phyloP scores from a whole-genome alignment of 2,888 invertebrate species.

The Chymomyza procnemis region DNA sequence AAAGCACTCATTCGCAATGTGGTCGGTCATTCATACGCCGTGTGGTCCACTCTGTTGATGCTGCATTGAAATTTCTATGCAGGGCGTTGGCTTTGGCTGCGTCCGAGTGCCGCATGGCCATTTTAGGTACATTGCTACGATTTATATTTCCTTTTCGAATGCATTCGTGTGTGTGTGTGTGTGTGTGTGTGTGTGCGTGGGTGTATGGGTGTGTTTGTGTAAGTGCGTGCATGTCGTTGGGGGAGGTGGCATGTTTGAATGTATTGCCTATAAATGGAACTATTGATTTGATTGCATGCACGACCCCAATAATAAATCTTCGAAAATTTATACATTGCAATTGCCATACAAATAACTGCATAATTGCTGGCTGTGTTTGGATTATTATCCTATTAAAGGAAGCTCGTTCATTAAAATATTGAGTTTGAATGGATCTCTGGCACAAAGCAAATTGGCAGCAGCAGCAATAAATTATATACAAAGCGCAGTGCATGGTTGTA shows the following conservation, averaged over 20 bases:
- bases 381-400: background rate
- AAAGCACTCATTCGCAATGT: slow-evolving; percentile 67
- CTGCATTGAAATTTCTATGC: background rate
- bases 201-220: no score
- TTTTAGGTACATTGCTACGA: background rate
- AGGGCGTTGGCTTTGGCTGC: slow-evolving; percentile 55
- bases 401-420: background rate
- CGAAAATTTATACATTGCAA: background rate
- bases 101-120: background rate
- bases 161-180: background rate
- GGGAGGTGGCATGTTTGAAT: no score
- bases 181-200: background rate
- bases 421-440: background rate
- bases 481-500: background rate
- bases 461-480: background rate
- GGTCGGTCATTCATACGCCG: slow-evolving; percentile 70
- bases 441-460: background rate
- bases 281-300: background rate
- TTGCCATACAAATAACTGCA: slow-evolving; percentile 59
- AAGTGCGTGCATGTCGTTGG: background rate
- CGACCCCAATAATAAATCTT: background rate
- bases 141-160: slow-evolving; percentile 4
- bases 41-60: slow-evolving; percentile 25
- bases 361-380: slow-evolving; percentile 48
- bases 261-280: background rate